Conservation (phyloP, 2,113 vertebrate genomes). For the Malurus melanocephalus region DNA sequence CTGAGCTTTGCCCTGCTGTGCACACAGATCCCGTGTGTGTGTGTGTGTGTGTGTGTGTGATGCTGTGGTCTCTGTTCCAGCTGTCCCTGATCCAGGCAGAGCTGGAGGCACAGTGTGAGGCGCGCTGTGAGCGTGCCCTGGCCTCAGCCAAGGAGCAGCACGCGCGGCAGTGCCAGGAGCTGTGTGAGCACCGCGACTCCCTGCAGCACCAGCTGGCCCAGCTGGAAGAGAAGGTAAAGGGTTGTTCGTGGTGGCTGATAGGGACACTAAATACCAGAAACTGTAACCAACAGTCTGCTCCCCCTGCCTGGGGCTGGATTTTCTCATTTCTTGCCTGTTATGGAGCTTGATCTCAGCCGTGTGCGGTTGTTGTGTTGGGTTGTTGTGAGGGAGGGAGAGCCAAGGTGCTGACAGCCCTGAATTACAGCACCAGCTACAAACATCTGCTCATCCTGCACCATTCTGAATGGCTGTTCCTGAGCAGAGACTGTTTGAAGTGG, state of each 20-base stretch:
- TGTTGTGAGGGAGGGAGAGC: neutral
- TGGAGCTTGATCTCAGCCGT: fast-evolving
- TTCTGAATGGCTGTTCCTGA: neutral
- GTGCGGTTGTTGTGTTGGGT: neutral
- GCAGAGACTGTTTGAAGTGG: neutral
- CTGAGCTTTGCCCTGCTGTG: neutral
- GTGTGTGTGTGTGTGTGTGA: neutral
- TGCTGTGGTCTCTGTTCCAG: conserved; percentile 41
- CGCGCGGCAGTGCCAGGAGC: conserved; percentile 70
- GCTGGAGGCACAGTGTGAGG: conserved; percentile 84
- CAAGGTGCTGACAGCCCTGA: neutral
- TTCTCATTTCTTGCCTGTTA: neutral
- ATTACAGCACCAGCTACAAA: neutral
- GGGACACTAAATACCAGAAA: neutral
- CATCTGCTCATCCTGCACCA: neutral
- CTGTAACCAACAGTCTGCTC: neutral
- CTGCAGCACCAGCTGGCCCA: conserved; percentile 73
- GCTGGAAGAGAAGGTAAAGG: conserved; percentile 82
- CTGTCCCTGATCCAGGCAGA: conserved; percentile 81
- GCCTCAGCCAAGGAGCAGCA: conserved; percentile 78
- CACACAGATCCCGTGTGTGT: fast-evolving
- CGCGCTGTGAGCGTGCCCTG: conserved; percentile 75
- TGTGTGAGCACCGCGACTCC: conserved; percentile 78
- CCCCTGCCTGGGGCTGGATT: neutral
- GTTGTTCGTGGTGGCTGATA: neutral